Evolutionary conservation across 2,888 invertebrate species (phyloP), one percentile per base, ranked within the genome.

Genomic region (Brenthis daphne): DNA sequence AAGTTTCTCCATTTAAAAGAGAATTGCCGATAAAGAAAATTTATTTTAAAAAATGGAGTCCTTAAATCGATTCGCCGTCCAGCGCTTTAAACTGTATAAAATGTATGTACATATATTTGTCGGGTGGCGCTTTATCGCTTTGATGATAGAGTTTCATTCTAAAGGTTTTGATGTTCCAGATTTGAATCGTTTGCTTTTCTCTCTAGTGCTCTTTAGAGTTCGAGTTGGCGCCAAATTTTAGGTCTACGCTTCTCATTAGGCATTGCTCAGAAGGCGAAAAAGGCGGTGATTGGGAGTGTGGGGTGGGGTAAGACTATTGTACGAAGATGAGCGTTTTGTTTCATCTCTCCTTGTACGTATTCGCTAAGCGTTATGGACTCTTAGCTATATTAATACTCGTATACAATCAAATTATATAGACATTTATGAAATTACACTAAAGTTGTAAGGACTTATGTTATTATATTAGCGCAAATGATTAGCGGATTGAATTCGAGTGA

Each of bases 191-290:
- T 70, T 73, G 75, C 73, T 79, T 79, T 79, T 61, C 77, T 73
- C 77, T 85, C 81, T 82, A 87, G 84, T 82, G 85, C 83, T 85
- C 87, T 90, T 83, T 80, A 84, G 83, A 87, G 88, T 90, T 90
- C 85, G 90, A 91, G 89, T 89, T 90, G 90, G 90, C 88, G 88
- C 90, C 87, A 86, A 90, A 91, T 91, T 91, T 91, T 87, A 89
- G 89, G 84, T 89, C 85, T 84, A 87, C 88, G 89, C 85, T 89
- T 89, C 90, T 90, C 90, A 90, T 91, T 91, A 91, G 87, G 81
- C 83, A 81, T 79, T 82, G 85, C 79, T 86, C 81, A 79, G 77
- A 82, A 76, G 71, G 68, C 70, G 65, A 70, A 61, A 77, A 73
- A 77, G 77, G 75, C 76, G 68, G 74, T 69, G 69, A 70, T 67